Evolutionary conservation across 2,888 invertebrate species (phyloP).

Genomic region (Folsomia manolachei): DNA sequence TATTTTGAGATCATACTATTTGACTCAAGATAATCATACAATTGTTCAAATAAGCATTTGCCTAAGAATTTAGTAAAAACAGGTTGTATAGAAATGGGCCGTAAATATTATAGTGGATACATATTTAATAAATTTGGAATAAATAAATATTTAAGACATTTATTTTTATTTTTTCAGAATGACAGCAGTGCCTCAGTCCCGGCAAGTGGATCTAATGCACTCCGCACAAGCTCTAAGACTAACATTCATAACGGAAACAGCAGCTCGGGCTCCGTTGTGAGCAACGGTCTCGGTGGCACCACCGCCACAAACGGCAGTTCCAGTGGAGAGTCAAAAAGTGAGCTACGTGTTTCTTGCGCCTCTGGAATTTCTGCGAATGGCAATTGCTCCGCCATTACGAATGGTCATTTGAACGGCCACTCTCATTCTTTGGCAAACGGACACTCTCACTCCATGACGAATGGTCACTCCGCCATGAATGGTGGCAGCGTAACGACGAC

Average conservation of each 20-base stretch:
- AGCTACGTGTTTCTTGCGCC: constrained; percentile 48
- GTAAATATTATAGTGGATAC: too few species aligned
- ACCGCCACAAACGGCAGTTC: constrained; percentile 47
- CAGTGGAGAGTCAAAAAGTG: constrained; percentile 49
- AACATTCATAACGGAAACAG: constrained; percentile 50
- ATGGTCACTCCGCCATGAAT: too few species aligned
- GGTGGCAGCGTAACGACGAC: constrained; percentile 21
- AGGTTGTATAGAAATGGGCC: too few species aligned
- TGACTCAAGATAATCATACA: too few species aligned
- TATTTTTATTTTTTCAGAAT: too few species aligned
- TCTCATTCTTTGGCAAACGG: constrained; percentile 47
- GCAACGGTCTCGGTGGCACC: constrained; percentile 30
- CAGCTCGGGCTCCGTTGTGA: constrained; percentile 23
- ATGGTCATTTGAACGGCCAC: constrained; percentile 48
- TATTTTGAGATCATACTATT: too few species aligned
- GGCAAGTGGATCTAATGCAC: constrained; percentile 49
- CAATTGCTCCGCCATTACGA: constrained; percentile 47
- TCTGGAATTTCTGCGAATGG: constrained; percentile 49
- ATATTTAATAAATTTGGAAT: too few species aligned
- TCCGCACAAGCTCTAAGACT: constrained; percentile 50
- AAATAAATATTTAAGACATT: too few species aligned
- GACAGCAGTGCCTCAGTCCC: constrained; percentile 49
- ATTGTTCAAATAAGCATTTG: too few species aligned
- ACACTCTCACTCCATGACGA: constrained; percentile 44
- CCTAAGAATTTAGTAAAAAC: too few species aligned